Base-by-base conservation (phyloP, 1,140 invertebrate species). In the Globodera rostochiensis region DNA sequence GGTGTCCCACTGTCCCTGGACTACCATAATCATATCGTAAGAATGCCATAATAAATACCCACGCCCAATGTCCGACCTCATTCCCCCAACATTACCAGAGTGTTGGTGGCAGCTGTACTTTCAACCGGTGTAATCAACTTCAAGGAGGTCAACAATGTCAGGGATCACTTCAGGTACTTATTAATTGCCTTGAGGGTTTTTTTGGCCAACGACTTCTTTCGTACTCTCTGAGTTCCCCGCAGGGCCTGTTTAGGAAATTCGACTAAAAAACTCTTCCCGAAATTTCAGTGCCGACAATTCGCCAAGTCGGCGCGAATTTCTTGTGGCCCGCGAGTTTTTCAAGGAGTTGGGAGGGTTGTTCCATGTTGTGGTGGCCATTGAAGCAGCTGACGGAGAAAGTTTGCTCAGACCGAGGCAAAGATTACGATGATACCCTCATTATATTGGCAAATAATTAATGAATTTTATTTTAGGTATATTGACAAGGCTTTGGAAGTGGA, bases 91-190 rank as follows among this genome's bases (percentile, higher is more conserved):
- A 36, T 60, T 60, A 60, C 19, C 49, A 87, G 88, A 60, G 69
- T 76, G 45, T 47, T 85, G 6, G 74, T 74, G 74, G 83, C 87
- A 4, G 19, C 87, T 21, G 4, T 87, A 5, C 81, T 89, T 36
- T 73, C 79, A 53, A 84, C 79, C 15, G 87, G 87, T 66, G 87
- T 86, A 11, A 74, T 88, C 13, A 85, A 89, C 21, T 89, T 89
- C 70, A 87, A 87, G 69, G 88, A 89, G 85, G 88, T 89, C 6
- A 89, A 89, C 80, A 87, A 89, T 86, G 88, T 89, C 36, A 75
- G 88, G 74, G 88, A 89, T 66, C 77, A 78, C 47, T 78, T 78
- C 57, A 78, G 77, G 77, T 78, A 3, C 49, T n/a, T 47, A 25
- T 7, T 36, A 36, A 36, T 36, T 36, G 36, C 36, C 36, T 36